Evolutionary conservation across 2,797 vertebrate genomes (phyloP), one percentile per base, ranked within the genome.

Genomic region (Holocentrus rufus): DNA sequence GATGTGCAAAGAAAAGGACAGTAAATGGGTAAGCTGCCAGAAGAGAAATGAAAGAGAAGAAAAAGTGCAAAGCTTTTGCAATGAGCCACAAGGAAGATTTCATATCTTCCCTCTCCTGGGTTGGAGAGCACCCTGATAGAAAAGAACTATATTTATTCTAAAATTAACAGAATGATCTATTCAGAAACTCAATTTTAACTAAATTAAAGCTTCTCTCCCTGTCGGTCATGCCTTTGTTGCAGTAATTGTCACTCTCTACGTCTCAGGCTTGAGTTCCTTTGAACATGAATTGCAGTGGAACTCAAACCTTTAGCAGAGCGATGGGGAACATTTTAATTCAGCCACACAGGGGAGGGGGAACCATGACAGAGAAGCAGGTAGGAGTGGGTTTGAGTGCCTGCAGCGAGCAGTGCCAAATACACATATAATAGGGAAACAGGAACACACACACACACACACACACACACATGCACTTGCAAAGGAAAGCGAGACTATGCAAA

Each of bases 171-270:
- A 90, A 89, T 89, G 83, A 90, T 90, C 83, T 88, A 85, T 90
- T 91, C 85, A 91, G 69, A 88, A 90, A 89, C 81, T 85, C 84
- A 90, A 90, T 90, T 87, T 85, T 87, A 89, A 90, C 87, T 90
- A 86, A 90, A 90, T 90, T 90, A 90, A 90, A 88, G 88, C 84
- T 66, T 17, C 87, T 86, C 86, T 91, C 87, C 84, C 80, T 80
- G 87, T 83, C 84, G 65, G 87, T 87, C 88, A 90, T 85, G 88
- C 82, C 86, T 90, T 91, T 89, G 87, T 91, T 81, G 83, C 71
- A 39, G 82, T 88, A 89, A 90, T 91, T 82, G 85, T 90, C 81
- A 74, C 86, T 76, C 57, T 74, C 60, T 70, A 70, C 87, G 80
- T 84, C 82, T 87, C 89, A 77, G 80, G 72, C 77, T 61, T 31